Evolutionary conservation across 1,140 invertebrate species (phyloP), one percentile per base, ranked within the genome.

Genomic region (Lordiphosa mommai): DNA sequence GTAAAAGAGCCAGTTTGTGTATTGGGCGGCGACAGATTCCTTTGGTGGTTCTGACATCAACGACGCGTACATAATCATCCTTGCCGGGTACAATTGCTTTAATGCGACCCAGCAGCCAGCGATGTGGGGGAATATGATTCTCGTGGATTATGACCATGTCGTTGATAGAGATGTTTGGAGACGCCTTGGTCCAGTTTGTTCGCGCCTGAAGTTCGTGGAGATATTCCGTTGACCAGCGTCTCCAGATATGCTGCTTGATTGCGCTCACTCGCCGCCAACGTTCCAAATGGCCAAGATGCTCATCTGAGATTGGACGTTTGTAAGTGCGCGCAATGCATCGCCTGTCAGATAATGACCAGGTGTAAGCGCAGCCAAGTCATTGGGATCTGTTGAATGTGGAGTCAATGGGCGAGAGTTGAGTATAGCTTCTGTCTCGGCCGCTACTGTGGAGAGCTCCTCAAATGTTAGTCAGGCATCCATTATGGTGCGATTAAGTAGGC

Each of bases 161-260:
- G 20, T 23, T 23, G 5, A 5, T 23, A 5, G 20, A 4, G 20
- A 23, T 23, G 20, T 23, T 23, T 23, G 20, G 5, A 5, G 20
- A 23, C 20, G 20, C 4, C 20, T 23, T 23, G 20, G 20, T 23
- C 20, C 5, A 23, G 20, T 23, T 23, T 23, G 4, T 6, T 23
- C 5, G 20, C 5, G 20, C 20, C 4, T 23, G 20, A 23, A 23
- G 20, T 23, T 23, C 20, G 20, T 23, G 20, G 6, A 23, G 4
- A 23, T 23, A 23, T 23, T 23, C 5, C 4, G 20, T 23, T 23
- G 20, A 23, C n/a, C 40, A 43, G 2, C 17, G 17, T 10, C 10
- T 6, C 41, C 41, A 44, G 20, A 44, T 44, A 9, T 20, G 30
- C 8, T 48, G 44, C 6, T 48, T 48, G 9, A 48, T 48, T 8